Percentiles rank a stretch among this genome's conserved stretches.
phyloP scores from a whole-genome alignment of 2,113 vertebrate species.

The Raja brachyura region DNA sequence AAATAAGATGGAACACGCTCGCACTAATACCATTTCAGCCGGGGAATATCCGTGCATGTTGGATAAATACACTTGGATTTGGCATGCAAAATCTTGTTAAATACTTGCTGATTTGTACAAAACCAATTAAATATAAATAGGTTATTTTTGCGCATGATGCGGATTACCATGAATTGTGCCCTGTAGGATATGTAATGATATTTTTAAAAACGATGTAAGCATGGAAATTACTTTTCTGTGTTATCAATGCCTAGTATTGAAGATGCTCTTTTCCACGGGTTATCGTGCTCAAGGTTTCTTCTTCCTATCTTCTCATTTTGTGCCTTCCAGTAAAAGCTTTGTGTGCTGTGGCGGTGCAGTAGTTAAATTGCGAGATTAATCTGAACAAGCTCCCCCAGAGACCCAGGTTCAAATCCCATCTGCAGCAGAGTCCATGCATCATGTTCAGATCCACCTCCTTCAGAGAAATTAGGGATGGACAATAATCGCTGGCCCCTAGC shows the following conservation, averaged over 20 bases:
- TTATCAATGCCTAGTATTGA: neutral
- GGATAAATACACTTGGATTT: constrained; percentile 29
- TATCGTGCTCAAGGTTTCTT: neutral
- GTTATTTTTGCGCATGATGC: neutral
- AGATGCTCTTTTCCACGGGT: neutral
- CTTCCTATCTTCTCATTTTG: neutral
- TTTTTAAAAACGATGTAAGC: too few species aligned
- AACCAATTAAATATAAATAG: too few species aligned
- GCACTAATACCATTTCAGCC: neutral
- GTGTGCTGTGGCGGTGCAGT: too few species aligned
- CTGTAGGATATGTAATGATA: neutral
- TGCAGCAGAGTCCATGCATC: too few species aligned
- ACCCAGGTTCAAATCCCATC: too few species aligned
- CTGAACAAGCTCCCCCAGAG: too few species aligned
- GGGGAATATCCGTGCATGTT: neutral
- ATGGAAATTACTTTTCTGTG: neutral
- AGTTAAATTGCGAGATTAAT: too few species aligned
- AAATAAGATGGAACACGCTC: neutral
- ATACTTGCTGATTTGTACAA: neutral
- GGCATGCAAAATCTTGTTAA: constrained; percentile 5
- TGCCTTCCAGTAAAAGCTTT: neutral
- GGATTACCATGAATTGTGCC: neutral
- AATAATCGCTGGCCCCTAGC: too few species aligned
- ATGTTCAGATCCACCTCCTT: too few species aligned
- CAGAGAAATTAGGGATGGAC: too few species aligned